A percentile compares a stretch with the other conserved stretches of the same genome.
Evolutionary conservation across 2,113 vertebrate species (phyloP).

Genomic region (Thomomys bottae): DNA sequence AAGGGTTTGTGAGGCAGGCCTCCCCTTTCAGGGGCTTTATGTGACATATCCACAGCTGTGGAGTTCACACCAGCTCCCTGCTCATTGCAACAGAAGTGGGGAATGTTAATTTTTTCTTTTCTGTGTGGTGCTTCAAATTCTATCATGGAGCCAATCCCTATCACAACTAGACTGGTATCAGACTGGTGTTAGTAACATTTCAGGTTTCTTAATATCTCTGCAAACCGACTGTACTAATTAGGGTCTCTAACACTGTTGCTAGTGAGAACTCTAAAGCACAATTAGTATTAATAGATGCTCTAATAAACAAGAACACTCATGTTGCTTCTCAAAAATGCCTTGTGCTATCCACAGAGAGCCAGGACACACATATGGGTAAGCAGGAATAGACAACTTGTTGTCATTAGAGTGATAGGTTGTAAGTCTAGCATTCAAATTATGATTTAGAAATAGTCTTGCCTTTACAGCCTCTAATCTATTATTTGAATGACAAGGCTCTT

Average conservation of each 20-base stretch:
- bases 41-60: conserved; percentile 2
- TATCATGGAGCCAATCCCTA: conserved; percentile 58
- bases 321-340: conserved; percentile 18
- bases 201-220: conserved; percentile 44
- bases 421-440: conserved; percentile 61
- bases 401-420: conserved; percentile 52
- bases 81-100: not conserved
- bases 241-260: conserved; percentile 15
- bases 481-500: conserved; percentile 64
- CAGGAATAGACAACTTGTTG: not conserved
- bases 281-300: conserved; percentile 13
- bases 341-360: conserved; percentile 31
- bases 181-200: conserved; percentile 14
- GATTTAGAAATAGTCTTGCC: conserved; percentile 40
- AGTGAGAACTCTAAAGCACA: conserved; percentile 43
- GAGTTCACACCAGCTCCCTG: not conserved
- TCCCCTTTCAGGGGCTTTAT: conserved; percentile 25
- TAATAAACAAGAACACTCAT: conserved; percentile 47
- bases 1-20: conserved; percentile 50
- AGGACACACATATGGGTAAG: not conserved
- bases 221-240: conserved; percentile 45
- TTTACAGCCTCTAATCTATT: conserved; percentile 29
- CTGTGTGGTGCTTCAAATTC: conserved; percentile 63
- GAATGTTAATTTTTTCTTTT: conserved; percentile 78
- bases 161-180: conserved; percentile 47